Evolutionary conservation across 2,113 vertebrate species (phyloP).

Genomic region (Clarias macrocephalus): DNA sequence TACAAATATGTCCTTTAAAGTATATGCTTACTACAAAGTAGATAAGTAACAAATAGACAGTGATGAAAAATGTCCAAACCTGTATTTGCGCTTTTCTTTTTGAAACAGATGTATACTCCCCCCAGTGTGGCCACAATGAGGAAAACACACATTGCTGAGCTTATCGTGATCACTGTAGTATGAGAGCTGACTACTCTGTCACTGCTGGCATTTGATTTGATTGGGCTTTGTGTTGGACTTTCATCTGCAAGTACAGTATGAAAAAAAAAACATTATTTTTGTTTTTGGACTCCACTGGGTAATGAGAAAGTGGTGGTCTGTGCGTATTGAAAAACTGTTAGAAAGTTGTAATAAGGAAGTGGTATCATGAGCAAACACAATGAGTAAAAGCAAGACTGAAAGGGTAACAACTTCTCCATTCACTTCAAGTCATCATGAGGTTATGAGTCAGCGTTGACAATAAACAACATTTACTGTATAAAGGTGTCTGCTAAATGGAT

Average conservation of each 20-base stretch:
- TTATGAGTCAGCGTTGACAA: background rate
- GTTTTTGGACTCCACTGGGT: background rate
- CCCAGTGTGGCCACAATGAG: conserved; percentile 2
- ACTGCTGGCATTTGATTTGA: background rate
- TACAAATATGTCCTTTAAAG: background rate
- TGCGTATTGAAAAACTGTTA: background rate
- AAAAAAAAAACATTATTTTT: background rate
- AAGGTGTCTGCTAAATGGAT: background rate
- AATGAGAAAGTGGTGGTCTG: background rate
- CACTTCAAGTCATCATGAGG: background rate
- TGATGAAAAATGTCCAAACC: conserved; percentile 1
- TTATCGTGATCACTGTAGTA: background rate
- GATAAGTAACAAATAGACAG: background rate
- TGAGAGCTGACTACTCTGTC: background rate
- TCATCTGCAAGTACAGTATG: background rate
- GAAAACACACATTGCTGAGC: background rate
- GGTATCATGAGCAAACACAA: background rate
- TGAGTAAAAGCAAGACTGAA: background rate
- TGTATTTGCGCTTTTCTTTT: background rate
- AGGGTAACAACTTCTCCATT: background rate
- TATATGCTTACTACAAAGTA: background rate
- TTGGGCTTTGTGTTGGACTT: background rate
- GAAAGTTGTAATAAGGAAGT: background rate
- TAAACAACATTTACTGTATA: background rate
- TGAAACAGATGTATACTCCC: background rate